Evolutionary conservation across 2,888 invertebrate species (phyloP), one percentile per base, ranked within the genome.

Genomic region (Odontomyia ornata): DNA sequence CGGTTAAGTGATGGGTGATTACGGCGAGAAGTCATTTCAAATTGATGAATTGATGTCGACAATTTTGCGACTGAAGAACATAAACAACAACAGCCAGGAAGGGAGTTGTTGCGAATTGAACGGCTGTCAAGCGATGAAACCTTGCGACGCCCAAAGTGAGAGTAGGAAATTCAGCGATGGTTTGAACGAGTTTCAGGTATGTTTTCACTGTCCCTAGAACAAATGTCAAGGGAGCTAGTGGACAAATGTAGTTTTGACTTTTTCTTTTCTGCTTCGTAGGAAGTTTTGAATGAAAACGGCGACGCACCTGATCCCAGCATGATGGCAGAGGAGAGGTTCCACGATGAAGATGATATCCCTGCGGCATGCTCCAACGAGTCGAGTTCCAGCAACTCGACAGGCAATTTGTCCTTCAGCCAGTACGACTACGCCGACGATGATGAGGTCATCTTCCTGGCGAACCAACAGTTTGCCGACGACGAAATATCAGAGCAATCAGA

Each of bases 401-500:
- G 86, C 78, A 86, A 86, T 80, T 81, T 86, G 30, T 86, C 86
- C 78, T 85, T 85, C 80, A 82, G 83, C 79, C 86, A 85, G 80
- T 86, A 86, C 78, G 85, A 85, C 79, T 85, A 84, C 78, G 84
- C 83, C 62, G 77, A 77, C 36, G 71, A 76, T 28, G 76, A 64
- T 30, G 76, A 85, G 81, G 81, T 85, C 77, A 82, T 86, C 56
- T 78, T 86, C 25, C 81, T 86, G 21, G 83, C 80, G 23, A 82
- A 82, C 27, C 76, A 79, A 69, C 81, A 82, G 1, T 77, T 82
- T 4, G 81, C 82, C 21, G 83, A 83, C 69, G 86, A 86, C 43
- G 85, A 86, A 65, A 82, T 85, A 15, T 86, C 86, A 1, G 80
- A 85, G 0, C 85, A 86, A 77, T 86, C 86, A 0, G 86, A 86